These are phyloP conservation scores for Chrysolina oricalcia DNA, from an alignment of 2,888 invertebrate genomes.

Conservation along the genomic window DNA sequence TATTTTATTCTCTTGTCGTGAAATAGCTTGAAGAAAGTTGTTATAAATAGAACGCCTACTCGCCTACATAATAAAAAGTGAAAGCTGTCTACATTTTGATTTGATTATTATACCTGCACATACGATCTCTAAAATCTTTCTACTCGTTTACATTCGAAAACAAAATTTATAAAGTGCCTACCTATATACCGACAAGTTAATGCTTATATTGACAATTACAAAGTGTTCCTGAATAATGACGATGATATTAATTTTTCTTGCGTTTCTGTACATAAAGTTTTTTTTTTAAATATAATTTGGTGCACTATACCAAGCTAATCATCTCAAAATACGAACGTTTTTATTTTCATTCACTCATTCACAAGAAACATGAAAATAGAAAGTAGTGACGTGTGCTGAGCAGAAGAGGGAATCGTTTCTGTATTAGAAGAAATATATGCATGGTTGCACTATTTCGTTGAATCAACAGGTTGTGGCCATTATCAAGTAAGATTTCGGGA, in stretches of 20 bases:
- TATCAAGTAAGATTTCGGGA: too few species aligned
- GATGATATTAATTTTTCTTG: neutral
- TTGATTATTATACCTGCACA: constrained; percentile 1
- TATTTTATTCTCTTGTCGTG: constrained; percentile 7
- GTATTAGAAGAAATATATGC: too few species aligned
- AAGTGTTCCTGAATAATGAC: neutral
- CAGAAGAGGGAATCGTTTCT: too few species aligned
- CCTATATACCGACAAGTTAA: neutral
- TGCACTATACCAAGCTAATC: too few species aligned
- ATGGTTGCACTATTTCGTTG: too few species aligned
- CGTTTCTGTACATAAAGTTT: too few species aligned
- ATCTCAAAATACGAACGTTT: too few species aligned
- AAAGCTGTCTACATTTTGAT: constrained; percentile 13
- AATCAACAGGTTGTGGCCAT: neutral
- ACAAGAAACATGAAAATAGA: too few species aligned
- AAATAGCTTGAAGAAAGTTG: constrained; percentile 19
- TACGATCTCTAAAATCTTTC: constrained; percentile 13
- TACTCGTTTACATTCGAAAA: neutral
- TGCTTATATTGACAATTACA: neutral
- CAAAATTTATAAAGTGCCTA: neutral
- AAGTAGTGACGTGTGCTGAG: too few species aligned
- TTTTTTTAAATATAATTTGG: too few species aligned
- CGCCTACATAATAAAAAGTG: constrained; percentile 24
- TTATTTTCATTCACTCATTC: too few species aligned
- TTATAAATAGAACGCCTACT: constrained; percentile 24